Evolutionary conservation across 2,888 invertebrate genomes (phyloP).

Genomic region (Dryococelus australis): DNA sequence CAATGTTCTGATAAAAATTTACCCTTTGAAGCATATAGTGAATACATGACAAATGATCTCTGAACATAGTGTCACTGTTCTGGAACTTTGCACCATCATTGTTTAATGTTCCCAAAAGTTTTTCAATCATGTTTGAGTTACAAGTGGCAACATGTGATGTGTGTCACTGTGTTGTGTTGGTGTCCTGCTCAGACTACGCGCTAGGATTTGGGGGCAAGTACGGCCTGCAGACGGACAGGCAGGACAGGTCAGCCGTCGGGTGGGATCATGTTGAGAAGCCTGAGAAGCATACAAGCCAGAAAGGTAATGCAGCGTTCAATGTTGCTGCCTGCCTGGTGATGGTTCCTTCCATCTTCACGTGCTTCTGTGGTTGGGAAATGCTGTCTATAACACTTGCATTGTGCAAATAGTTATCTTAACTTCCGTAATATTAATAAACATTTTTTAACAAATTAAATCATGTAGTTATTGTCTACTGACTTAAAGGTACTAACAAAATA

Average conservation of each 20-base stretch:
- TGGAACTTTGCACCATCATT: no score
- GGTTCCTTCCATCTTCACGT: not conserved
- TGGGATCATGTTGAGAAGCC: conserved; percentile 87
- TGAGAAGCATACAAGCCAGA: conserved; percentile 84
- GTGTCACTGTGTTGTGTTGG: not conserved
- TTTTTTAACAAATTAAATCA: no score
- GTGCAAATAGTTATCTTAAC: not conserved
- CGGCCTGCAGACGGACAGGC: conserved; percentile 80
- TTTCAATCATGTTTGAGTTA: no score
- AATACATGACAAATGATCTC: no score
- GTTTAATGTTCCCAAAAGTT: no score
- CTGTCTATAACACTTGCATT: not conserved
- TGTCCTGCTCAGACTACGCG: conserved; percentile 41
- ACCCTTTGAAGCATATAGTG: no score
- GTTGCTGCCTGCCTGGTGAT: conserved; percentile 28
- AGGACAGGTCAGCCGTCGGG: conserved; percentile 84
- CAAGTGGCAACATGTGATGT: no score
- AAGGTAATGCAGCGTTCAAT: conserved; percentile 61
- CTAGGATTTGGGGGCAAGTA: conserved; percentile 85
- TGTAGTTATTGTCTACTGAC: not conserved
- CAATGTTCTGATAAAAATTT: no score
- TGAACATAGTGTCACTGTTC: no score
- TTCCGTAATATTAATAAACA: no score
- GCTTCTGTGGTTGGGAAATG: not conserved
- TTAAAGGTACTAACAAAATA: not conserved